Conservation (phyloP, 2,797 vertebrate genomes). For the Hypotaenidia okinawae region DNA sequence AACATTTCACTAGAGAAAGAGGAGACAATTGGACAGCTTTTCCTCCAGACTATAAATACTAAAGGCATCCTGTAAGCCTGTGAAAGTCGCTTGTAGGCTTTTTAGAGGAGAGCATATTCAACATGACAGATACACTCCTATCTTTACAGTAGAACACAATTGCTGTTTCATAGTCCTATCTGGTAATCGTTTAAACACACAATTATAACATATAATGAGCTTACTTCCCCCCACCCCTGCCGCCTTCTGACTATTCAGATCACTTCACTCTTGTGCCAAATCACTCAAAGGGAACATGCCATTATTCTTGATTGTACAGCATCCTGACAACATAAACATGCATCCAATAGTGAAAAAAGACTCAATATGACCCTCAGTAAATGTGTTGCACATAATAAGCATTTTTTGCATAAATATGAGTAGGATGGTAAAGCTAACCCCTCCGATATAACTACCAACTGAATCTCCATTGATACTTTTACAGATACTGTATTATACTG, state of each 20-base stretch:
- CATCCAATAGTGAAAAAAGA: background rate
- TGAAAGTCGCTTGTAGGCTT: background rate
- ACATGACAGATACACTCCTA: rapidly evolving
- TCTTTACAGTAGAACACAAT: background rate
- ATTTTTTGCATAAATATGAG: background rate
- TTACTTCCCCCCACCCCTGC: background rate
- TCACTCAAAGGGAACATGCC: rapidly evolving
- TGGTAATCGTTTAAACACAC: background rate
- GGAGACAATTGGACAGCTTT: background rate
- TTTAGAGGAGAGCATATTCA: background rate
- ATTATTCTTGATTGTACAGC: background rate
- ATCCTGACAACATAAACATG: background rate
- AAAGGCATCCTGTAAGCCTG: background rate
- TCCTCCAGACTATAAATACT: background rate
- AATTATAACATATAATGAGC: background rate
- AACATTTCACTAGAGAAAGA: background rate
- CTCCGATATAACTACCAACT: background rate
- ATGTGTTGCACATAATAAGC: background rate
- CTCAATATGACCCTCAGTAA: background rate
- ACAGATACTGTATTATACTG: background rate
- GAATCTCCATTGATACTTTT: background rate
- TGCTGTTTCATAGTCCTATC: background rate
- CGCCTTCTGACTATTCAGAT: background rate
- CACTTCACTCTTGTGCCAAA: background rate
- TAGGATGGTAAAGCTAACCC: background rate